These are phyloP conservation scores for Melipona beecheii DNA, from an alignment of 2,888 invertebrate genomes.

Conservation along the genomic window DNA sequence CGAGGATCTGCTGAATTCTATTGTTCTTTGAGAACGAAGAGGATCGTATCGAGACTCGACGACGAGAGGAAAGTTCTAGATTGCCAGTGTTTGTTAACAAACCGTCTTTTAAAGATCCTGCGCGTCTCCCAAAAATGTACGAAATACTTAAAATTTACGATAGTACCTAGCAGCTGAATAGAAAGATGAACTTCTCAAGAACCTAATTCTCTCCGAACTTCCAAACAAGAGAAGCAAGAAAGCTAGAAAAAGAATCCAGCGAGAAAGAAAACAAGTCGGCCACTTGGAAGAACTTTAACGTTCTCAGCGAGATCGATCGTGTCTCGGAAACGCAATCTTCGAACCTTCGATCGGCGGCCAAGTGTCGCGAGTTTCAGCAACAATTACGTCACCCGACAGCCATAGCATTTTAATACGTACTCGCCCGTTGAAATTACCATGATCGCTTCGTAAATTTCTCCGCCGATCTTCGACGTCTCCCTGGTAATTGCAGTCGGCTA, in stretches of 20 bases:
- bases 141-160: too few species aligned
- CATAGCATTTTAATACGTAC: constrained; percentile 10
- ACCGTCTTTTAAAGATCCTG: too few species aligned
- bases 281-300: not conserved
- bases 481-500: constrained; percentile 30
- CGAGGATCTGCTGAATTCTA: not conserved
- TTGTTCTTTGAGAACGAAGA: not conserved
- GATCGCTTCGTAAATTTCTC: constrained; percentile 14
- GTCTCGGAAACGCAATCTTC: not conserved
- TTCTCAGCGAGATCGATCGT: not conserved
- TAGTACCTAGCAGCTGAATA: too few species aligned
- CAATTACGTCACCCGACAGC: constrained; percentile 11
- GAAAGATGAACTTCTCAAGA: too few species aligned
- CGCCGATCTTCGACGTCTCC: not conserved
- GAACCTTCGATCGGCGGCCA: not conserved
- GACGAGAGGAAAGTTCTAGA: too few species aligned
- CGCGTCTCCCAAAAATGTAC: too few species aligned
- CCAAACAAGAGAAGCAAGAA: too few species aligned
- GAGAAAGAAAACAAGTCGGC: not conserved
- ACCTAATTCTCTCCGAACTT: too few species aligned
- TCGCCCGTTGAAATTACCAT: constrained; percentile 11
- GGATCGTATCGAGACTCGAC: not conserved
- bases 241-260: not conserved
- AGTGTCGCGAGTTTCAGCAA: not conserved
- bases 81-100: too few species aligned